Base-by-base conservation (phyloP, 2,113 vertebrate genomes). In the Tricholaema leucomelas region DNA sequence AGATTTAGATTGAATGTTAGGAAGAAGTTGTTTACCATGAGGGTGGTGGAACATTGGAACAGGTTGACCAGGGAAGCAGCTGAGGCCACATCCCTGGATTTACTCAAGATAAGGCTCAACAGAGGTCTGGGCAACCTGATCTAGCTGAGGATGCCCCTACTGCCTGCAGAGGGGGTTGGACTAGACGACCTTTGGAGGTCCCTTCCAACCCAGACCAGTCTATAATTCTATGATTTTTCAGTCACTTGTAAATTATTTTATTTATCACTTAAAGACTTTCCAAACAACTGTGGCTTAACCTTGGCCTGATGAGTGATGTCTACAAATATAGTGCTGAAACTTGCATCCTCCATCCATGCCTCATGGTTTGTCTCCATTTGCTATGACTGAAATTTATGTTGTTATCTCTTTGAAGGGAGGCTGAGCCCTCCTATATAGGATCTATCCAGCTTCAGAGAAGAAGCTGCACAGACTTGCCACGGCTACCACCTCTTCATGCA, bases 381-480 rank as follows among this genome's bases (percentile, higher is more conserved):
- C n/a, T 36, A 5, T 2, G 21, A 16, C 12, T 71, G 52, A 88
- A 77, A 58, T 55, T 63, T 15, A 50, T 16, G 6, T 2, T 50
- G 36, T 31, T 82, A 52, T 31, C 0, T 69, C 20, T 42, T 46
- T 58, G 25, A 6, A 30, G 19, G 15, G 19, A 60, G 27, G 12
- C 23, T 54, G 60, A 84, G 33, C 12, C 24, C 78, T 58, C 4
- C 60, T 19, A 5, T 8, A 19, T 0, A 2, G 33, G 24, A 25
- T 10, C 0, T 1, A 6, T 25, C 13, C 19, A 56, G 35, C 10
- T 14, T 10, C 31, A 28, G 19, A 5, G 48, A 67, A 36, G 19
- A 9, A 63, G 16, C 36, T 64, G 61, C 50, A 60, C 7, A 6
- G 28, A 25, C 8, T 52, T 3, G 0, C 16, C 0, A 0, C 17